Base-by-base conservation (phyloP, 30 jellyfish, hydroid and myxozoan species). In the Cassiopea andromeda region DNA sequence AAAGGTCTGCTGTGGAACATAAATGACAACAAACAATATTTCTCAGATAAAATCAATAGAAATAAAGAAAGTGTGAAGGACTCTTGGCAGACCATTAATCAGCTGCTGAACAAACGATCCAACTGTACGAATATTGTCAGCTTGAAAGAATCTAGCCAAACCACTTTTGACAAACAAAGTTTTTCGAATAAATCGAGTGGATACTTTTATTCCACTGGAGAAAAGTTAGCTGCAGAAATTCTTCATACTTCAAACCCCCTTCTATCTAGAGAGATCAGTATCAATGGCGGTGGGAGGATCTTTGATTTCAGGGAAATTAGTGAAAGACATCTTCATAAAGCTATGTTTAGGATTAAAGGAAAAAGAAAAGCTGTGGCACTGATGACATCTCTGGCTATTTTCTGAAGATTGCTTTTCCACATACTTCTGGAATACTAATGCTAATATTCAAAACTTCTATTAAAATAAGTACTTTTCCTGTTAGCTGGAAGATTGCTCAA, bases 21-120 rank as follows among this genome's bases (percentile, higher is more conserved):
- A 54, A 54, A 54, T 6, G 10, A 10, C 12, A 54, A 54, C 7
- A 54, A 54, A 54, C 64, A 54, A 10, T 54, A 54, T 54, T 54
- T 54, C 64, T 3, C 64, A 54, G 64, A 54, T 54, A 54, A 54
- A 54, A 54, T 54, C 7, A 3, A 3, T 54, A 54, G 64, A 6
- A 6, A 54, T 10, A 54, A 54, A 54, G 64, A 10, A 54, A 68
- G 15, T 43, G 15, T 68, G 47, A 68, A 6, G 77, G 77, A 68
- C 9, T 68, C 77, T 6, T 68, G 77, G 77, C 77, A 68, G 47
- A 68, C 77, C 17, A 68, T 68, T 68, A 68, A 68, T 68, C 77
- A 68, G 17, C 77, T 68, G 7, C 47, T 68, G 6, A 68, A 0
- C 47, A 68, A 68, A 68, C 45, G 77, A 43, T 68, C 9, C 47